phyloP scores from a whole-genome alignment of 2,797 vertebrate genomes.

The Sebastes iracundus region DNA sequence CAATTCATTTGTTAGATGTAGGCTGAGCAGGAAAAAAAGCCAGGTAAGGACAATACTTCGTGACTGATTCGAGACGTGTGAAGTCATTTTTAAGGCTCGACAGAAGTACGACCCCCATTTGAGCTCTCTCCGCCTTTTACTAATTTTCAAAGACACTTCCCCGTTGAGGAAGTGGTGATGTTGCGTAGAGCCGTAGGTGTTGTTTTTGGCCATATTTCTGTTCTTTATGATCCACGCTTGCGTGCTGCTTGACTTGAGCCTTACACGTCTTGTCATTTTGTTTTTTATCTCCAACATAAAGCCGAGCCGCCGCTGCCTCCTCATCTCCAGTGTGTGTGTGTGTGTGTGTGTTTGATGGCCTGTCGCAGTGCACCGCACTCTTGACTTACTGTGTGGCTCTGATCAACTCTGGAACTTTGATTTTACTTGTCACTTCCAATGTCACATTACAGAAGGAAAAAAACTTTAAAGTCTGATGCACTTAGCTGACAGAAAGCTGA shows the following conservation, averaged over 20 bases:
- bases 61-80: not conserved
- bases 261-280: not conserved
- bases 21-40: not conserved
- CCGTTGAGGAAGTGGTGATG: not conserved
- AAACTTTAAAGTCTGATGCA: constrained; percentile 16
- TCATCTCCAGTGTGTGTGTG: constrained; percentile 6
- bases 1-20: not conserved
- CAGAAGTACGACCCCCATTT: not conserved
- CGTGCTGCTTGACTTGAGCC: not conserved
- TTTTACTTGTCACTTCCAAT: constrained; percentile 55
- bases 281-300: constrained; percentile 23
- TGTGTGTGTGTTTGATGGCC: constrained; percentile 12
- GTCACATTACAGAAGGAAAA: constrained; percentile 24
- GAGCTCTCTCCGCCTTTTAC: not conserved
- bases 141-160: not conserved
- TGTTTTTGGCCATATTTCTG: not conserved
- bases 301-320: constrained; percentile 21
- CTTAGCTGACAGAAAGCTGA: not conserved
- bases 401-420: constrained; percentile 54
- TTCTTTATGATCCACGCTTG: not conserved
- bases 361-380: constrained; percentile 13
- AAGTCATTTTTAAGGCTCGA: not conserved
- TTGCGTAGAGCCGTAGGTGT: not conserved
- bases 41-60: not conserved
- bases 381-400: constrained; percentile 47